phyloP scores from a whole-genome alignment of 2,888 invertebrate species.

The Encarsia formosa region DNA sequence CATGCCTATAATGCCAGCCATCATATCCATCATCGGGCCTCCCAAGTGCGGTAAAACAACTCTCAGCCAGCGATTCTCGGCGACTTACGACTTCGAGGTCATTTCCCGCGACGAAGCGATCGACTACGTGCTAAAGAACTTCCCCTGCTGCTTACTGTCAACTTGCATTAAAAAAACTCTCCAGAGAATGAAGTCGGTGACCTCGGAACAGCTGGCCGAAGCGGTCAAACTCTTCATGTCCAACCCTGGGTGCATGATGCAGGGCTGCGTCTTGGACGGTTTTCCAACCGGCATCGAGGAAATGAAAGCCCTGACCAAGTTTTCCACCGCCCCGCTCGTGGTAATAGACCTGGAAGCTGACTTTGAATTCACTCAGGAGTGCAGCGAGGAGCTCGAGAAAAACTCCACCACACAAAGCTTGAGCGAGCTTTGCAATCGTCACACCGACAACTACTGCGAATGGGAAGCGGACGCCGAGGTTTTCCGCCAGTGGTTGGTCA shows the following conservation, averaged over 20 bases:
- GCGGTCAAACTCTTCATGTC: conserved; percentile 56
- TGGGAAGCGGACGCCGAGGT: conserved; percentile 49
- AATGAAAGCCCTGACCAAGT: conserved; percentile 52
- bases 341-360: conserved; percentile 55
- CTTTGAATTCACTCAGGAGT: conserved; percentile 47
- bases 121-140: conserved; percentile 53
- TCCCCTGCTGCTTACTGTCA: conserved; percentile 56
- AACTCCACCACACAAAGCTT: conserved; percentile 10
- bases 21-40: conserved; percentile 59
- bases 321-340: conserved; percentile 58
- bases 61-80: conserved; percentile 56
- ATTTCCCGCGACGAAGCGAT: conserved; percentile 57
- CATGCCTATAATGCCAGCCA: conserved; percentile 54
- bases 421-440: neutral
- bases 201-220: conserved; percentile 52
- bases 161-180: conserved; percentile 49
- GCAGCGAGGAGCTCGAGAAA: conserved; percentile 46
- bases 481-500: conserved; percentile 55
- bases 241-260: conserved; percentile 53
- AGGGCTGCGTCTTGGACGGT: conserved; percentile 63
- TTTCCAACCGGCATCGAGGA: conserved; percentile 57
- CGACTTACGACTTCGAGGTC: conserved; percentile 55
- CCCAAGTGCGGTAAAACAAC: conserved; percentile 62
- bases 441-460: conserved; percentile 37
- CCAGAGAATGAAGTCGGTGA: conserved; percentile 51